Evolutionary conservation across 2,113 vertebrate species (phyloP), one percentile per base, ranked within the genome.

Genomic region (Rhadina sibilatrix): DNA sequence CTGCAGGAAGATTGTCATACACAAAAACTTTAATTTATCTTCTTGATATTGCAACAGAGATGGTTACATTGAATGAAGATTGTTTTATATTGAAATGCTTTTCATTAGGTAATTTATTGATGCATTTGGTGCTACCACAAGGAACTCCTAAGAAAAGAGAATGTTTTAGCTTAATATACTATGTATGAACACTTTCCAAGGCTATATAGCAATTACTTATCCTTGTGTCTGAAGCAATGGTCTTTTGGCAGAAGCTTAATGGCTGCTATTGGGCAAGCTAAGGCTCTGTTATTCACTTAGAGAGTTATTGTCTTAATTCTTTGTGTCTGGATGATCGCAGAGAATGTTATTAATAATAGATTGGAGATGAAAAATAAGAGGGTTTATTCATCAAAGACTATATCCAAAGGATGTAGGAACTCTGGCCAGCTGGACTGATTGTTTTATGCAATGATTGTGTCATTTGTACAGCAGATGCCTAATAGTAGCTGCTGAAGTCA

Each of bases 311-410:
- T 86, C 70, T 89, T 78, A 65, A 97, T 96, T 97, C 70, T 82
- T 92, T 96, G 74, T 89, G 46, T 76, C 93, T 91, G 83, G 78
- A 46, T 92, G 54, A 92, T 96, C 71, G 89, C 61, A 85, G 86
- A 82, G 54, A 96, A 94, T 46, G 21, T 78, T 79, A 93, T 96
- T 94, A 97, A 95, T 96, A 96, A 92, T 76, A 96, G 71, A 94
- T 80, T 88, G 42, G 86, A 78, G 83, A 89, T 63, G 54, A 91
- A 96, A 65, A 47, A 71, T 94, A 79, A 90, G 33, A 79, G 33
- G 15, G 11, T 84, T 65, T 87, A 61, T 95, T 96, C 52, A 81
- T 93, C 85, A 90, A 86, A 75, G 19, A 46, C 57, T 22, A 3
- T 87, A 90, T 96, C 76, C 54, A 89, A 92, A 95, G 82, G 64